Evolutionary conservation across 2,888 invertebrate species (phyloP), one percentile per base, ranked within the genome.

Genomic region (Cantharis rufa): DNA sequence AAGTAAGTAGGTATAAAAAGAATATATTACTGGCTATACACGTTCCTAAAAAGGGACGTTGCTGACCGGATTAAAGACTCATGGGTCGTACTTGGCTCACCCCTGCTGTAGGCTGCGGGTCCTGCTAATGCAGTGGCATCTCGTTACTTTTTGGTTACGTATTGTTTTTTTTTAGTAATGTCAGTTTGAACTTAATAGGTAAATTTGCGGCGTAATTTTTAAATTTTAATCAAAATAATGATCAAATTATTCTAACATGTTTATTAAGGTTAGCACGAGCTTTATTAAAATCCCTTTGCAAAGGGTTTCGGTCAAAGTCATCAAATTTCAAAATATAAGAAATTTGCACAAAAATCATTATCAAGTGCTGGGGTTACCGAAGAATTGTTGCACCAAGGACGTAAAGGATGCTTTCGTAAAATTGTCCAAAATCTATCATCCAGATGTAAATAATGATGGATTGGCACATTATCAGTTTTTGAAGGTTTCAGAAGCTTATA

Each of bases 391-490:
- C 0, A 88, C 91, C 18, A 92, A 92, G 86, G 94, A 96, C 80
- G 93, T 96, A 72, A 92, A 93, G 82, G 90, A 91, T 79, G 93
- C 96, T 13, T 96, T 93, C 84, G 90, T 96, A 32, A 90, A 90
- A 84, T 89, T 95, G 82, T 95, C 95, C 10, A 96, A 96, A 90
- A 88, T 93, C 90, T 91, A 91, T 82, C 96, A 96, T 88, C 96
- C 96, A 15, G 96, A 96, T 86, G 90, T 90, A 70, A 91, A 70
- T 21, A 90, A 90, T 85, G 90, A 90, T 86, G 88, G 88, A 11
- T 88, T 88, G 79, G 92, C 91, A 62, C 93, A 95, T 74, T 90
- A 90, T 15, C 91, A 92, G 74, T 96, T 96, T 89, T 91, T 95
- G 0, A 89, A 91, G 84, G 91, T 96, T 64, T 93, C 93, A 70